These are phyloP conservation scores for Neria commutata DNA, from an alignment of 2,888 invertebrate species.

Conservation along the genomic window DNA sequence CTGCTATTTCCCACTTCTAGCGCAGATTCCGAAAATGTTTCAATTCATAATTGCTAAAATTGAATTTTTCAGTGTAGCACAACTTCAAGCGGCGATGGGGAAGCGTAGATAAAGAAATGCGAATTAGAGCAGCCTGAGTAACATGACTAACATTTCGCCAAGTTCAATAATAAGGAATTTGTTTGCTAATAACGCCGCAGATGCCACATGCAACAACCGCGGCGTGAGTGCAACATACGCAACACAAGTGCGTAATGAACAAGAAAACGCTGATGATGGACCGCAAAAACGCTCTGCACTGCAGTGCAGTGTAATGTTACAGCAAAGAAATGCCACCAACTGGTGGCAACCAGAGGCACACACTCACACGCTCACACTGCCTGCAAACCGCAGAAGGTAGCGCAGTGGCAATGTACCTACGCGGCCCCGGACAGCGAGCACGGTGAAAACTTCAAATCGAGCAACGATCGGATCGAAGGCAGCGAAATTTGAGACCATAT, in stretches of 20 bases:
- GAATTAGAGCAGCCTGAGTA: conserved; percentile 4
- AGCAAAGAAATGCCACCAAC: not conserved
- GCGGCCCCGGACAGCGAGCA: too few species aligned
- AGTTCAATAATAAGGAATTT: conserved; percentile 15
- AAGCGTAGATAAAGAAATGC: not conserved
- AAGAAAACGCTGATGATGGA: conserved; percentile 10
- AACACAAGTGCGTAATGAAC: conserved; percentile 25
- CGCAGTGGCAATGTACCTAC: too few species aligned
- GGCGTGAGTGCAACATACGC: not conserved
- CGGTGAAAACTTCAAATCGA: not conserved
- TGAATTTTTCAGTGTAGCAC: not conserved
- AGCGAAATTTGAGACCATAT: conserved; percentile 8
- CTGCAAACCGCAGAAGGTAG: not conserved
- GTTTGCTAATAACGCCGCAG: not conserved
- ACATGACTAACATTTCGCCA: not conserved
- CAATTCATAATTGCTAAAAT: too few species aligned
- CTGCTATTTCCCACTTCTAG: too few species aligned
- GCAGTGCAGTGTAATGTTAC: conserved; percentile 17
- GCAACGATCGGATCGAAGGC: not conserved
- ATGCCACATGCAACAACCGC: not conserved
- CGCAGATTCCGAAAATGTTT: too few species aligned
- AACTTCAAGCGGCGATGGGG: not conserved
- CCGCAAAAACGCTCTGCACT: conserved; percentile 15
- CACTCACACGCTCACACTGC: too few species aligned
- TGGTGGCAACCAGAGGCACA: not conserved